Evolutionary conservation across 1,140 invertebrate species (phyloP).

Genomic region (Solenopsis fugax): DNA sequence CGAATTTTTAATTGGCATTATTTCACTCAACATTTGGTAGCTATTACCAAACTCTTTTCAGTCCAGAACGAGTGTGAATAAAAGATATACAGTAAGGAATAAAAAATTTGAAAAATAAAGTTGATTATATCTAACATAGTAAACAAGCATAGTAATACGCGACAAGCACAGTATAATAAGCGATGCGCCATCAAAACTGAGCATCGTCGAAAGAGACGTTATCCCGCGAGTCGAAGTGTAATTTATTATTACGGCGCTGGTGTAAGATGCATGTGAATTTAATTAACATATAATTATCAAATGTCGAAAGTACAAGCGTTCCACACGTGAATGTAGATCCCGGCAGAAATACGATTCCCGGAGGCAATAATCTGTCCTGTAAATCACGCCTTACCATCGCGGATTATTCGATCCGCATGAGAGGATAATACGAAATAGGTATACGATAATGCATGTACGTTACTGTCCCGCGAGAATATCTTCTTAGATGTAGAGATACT

Average conservation of each 20-base stretch:
- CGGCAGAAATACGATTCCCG: conserved; percentile 67
- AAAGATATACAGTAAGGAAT: conserved; percentile 5
- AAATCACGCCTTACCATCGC: conserved; percentile 46
- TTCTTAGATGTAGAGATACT: neutral
- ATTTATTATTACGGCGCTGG: conserved; percentile 52
- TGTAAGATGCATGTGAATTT: conserved; percentile 66
- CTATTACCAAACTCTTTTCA: too few species aligned
- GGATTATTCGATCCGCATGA: conserved; percentile 54
- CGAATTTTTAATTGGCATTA: too few species aligned
- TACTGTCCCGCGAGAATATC: neutral
- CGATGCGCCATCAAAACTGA: conserved; percentile 18
- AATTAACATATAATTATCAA: conserved; percentile 76
- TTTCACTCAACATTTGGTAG: too few species aligned
- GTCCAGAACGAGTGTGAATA: neutral
- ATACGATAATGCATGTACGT: conserved; percentile 29
- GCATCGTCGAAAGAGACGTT: conserved; percentile 20
- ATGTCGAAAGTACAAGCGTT: conserved; percentile 70
- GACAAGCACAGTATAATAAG: too few species aligned
- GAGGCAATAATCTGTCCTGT: conserved; percentile 68
- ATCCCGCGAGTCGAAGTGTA: conserved; percentile 35
- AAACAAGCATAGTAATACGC: neutral
- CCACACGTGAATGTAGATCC: conserved; percentile 34
- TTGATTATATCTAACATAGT: neutral
- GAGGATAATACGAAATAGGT: conserved; percentile 31
- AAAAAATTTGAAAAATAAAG: neutral